Conservation (phyloP, 2,797 vertebrate genomes). For the Babyrousa celebensis region DNA sequence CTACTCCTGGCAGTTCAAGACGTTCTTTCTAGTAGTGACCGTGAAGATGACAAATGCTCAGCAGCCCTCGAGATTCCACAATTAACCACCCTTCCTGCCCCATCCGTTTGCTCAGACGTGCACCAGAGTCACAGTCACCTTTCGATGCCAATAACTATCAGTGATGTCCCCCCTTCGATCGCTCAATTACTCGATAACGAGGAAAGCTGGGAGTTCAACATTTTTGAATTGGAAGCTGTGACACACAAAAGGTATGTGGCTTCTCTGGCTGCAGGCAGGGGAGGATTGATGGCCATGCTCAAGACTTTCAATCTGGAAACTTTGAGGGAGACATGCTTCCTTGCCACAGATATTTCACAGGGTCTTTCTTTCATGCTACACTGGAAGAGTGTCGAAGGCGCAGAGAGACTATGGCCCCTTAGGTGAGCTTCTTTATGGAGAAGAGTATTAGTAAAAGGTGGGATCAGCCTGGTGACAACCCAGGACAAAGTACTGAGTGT, state of each 20-base stretch:
- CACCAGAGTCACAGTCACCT: constrained; percentile 91
- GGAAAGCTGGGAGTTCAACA: constrained; percentile 94
- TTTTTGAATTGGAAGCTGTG: constrained; percentile 93
- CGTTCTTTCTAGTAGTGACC: not conserved
- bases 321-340: not conserved
- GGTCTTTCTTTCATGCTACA: not conserved
- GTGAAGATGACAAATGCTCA: not conserved
- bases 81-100: not conserved
- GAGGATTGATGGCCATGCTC: not conserved
- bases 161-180: constrained; percentile 90
- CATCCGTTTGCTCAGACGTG: constrained; percentile 88
- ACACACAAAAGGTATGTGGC: constrained; percentile 92
- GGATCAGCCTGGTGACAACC: not conserved
- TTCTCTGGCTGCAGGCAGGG: not conserved
- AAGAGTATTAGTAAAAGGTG: not conserved
- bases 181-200: constrained; percentile 92
- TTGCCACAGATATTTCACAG: not conserved
- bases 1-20: not conserved
- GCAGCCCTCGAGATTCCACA: no score
- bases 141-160: constrained; percentile 91
- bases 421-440: not conserved
- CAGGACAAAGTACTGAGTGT: not conserved
- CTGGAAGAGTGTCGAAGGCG: not conserved
- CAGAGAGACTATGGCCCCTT: not conserved
- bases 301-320: not conserved